Percentiles rank a stretch among this genome's conserved stretches.
These are phyloP conservation scores for Microplitis deprimator DNA, from an alignment of 2,888 invertebrate species.

Conservation along the genomic window DNA sequence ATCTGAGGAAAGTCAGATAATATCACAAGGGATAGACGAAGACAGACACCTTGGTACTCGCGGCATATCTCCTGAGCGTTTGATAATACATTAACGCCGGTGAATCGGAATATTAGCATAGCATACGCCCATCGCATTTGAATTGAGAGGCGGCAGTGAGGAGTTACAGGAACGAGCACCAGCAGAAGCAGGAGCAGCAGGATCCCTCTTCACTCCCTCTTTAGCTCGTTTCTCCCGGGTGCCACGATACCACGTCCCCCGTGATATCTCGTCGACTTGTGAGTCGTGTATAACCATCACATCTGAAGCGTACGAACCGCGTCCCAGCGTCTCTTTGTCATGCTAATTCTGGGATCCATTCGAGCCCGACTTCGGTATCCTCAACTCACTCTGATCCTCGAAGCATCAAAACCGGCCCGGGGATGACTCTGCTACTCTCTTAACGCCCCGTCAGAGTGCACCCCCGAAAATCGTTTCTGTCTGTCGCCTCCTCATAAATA, in stretches of 20 bases:
- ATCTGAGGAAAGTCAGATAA: neutral
- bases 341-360: conserved; percentile 69
- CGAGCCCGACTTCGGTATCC: conserved; percentile 40
- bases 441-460: conserved; percentile 47
- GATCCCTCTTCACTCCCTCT: conserved; percentile 8
- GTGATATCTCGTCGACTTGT: conserved; percentile 41
- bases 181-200: conserved; percentile 27
- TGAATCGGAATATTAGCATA: conserved; percentile 70
- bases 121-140: conserved; percentile 71
- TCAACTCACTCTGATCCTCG: conserved; percentile 32
- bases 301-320: conserved; percentile 67
- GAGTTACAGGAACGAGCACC: conserved; percentile 33
- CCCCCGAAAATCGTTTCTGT: conserved; percentile 33
- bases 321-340: conserved; percentile 71
- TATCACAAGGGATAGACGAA: neutral
- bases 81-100: conserved; percentile 71
- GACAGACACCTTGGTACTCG: neutral
- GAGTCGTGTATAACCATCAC: conserved; percentile 53
- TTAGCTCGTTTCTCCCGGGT: conserved; percentile 15
- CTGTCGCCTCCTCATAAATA: conserved; percentile 6
- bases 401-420: conserved; percentile 37
- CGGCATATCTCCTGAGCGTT: conserved; percentile 57
- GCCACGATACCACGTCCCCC: conserved; percentile 27
- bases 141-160: conserved; percentile 66
- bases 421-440: conserved; percentile 63